Percentiles rank a stretch among this genome's conserved stretches.
Evolutionary conservation across 2,888 invertebrate species (phyloP).

Genomic region (Eumerus sabulonum): DNA sequence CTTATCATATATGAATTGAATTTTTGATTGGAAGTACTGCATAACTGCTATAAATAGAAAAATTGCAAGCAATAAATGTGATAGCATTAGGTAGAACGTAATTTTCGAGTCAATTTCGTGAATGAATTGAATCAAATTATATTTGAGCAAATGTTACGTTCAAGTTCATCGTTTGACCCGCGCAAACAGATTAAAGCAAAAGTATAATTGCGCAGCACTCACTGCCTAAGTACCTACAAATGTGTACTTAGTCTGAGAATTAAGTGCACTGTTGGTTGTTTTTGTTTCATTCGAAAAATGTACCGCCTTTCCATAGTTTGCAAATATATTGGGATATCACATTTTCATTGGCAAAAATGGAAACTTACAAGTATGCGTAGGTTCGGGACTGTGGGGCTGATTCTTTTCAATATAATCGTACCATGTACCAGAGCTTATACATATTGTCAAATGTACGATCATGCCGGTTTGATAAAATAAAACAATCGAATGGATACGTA

Average conservation of each 20-base stretch:
- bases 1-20: not conserved
- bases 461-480: no score
- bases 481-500: constrained; percentile 80
- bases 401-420: no score
- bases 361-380: no score
- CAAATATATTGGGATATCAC: no score
- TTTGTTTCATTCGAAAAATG: no score
- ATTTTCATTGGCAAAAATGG: no score
- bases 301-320: no score
- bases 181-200: constrained; percentile 33
- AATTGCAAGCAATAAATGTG: not conserved
- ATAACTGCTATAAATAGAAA: no score
- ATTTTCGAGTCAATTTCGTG: not conserved
- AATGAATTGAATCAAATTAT: constrained; percentile 14
- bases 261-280: constrained; percentile 11
- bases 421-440: no score
- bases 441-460: no score
- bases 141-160: constrained; percentile 24
- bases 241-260: not conserved
- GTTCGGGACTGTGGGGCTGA: no score
- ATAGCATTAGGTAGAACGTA: not conserved
- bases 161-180: constrained; percentile 39
- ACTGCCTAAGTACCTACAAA: not conserved
- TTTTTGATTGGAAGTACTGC: not conserved
- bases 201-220: constrained; percentile 31